phyloP scores from a whole-genome alignment of 1,140 invertebrate species.

The Drosophila repleta region DNA sequence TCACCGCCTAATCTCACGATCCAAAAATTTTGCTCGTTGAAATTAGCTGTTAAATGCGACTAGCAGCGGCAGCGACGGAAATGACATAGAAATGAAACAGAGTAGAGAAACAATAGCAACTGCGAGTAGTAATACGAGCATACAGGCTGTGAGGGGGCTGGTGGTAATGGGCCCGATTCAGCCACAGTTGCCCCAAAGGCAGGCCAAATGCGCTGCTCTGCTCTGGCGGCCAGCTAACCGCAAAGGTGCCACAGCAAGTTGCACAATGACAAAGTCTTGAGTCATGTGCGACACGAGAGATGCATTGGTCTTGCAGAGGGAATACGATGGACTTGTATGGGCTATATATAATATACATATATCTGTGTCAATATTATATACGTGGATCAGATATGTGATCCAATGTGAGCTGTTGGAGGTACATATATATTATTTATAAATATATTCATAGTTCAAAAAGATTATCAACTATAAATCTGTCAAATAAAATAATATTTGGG shows the following conservation, averaged over 20 bases:
- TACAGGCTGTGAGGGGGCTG: constrained; percentile 9
- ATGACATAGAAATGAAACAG: constrained; percentile 80
- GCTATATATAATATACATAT: too few species aligned
- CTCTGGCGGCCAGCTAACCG: constrained; percentile 5
- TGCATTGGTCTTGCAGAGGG: too few species aligned
- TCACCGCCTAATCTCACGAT: constrained; percentile 72
- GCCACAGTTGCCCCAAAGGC: constrained; percentile 24
- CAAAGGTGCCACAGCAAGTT: constrained; percentile 24
- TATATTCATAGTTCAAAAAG: too few species aligned
- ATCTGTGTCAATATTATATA: too few species aligned
- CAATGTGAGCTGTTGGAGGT: neutral
- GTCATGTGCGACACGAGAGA: constrained; percentile 25
- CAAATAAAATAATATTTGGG: too few species aligned
- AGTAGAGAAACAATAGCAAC: constrained; percentile 67
- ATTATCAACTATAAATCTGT: too few species aligned
- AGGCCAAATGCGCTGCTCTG: constrained; percentile 3
- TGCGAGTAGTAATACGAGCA: constrained; percentile 35
- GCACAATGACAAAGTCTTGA: constrained; percentile 16
- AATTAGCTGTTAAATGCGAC: constrained; percentile 78
- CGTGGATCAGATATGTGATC: neutral
- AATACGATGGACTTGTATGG: too few species aligned
- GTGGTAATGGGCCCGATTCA: too few species aligned
- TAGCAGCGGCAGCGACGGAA: constrained; percentile 47
- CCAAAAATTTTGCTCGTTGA: constrained; percentile 73
- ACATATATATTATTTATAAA: too few species aligned